Percentiles rank a stretch among this genome's conserved stretches.
These are phyloP conservation scores for Anadara kagoshimensis DNA, from an alignment of 1,140 invertebrate genomes.

Conservation along the genomic window DNA sequence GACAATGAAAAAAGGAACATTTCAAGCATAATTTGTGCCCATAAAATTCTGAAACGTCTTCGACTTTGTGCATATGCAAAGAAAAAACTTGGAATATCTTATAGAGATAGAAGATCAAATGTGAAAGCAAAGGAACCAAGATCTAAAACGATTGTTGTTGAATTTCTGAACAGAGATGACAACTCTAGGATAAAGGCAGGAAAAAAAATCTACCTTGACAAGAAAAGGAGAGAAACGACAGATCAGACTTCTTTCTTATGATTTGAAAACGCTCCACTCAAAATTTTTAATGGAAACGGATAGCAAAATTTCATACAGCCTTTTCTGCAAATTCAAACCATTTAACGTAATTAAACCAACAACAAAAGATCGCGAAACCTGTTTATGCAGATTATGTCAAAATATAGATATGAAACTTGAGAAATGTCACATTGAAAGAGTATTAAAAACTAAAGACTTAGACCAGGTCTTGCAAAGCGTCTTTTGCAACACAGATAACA, in stretches of 20 bases:
- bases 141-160: background rate
- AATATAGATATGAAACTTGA: no score
- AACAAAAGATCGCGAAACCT: no score
- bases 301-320: constrained; percentile 27
- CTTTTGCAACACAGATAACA: no score
- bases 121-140: background rate
- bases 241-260: constrained; percentile 20
- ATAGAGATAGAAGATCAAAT: background rate
- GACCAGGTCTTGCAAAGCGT: no score
- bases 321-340: constrained; percentile 29
- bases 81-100: constrained; percentile 1
- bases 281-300: constrained; percentile 27
- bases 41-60: background rate
- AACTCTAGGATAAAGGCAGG: constrained; percentile 30
- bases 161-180: constrained; percentile 28
- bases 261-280: constrained; percentile 20
- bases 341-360: constrained; percentile 18
- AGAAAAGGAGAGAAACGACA: constrained; percentile 22
- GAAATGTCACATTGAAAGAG: no score
- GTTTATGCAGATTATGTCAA: no score
- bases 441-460: no score
- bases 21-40: background rate
- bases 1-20: background rate
- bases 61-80: background rate
- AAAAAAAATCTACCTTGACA: constrained; percentile 32